Evolutionary conservation across 2,113 vertebrate genomes (phyloP).

Genomic region (Australoheros scitulus): DNA sequence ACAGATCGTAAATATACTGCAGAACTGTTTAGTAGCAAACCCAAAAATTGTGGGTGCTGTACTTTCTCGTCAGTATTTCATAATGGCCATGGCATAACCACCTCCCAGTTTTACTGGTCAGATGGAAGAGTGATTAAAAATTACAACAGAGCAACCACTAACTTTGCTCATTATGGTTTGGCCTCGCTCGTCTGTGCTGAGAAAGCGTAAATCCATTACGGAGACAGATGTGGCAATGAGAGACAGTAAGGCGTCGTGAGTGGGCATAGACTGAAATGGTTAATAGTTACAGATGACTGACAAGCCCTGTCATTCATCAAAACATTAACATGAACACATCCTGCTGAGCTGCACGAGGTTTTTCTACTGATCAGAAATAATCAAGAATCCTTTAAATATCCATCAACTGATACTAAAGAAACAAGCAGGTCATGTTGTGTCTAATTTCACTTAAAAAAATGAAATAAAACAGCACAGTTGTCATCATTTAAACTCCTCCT

Average conservation of each 20-base stretch:
- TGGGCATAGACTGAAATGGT: neutral
- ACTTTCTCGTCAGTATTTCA: constrained; percentile 9
- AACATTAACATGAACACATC: neutral
- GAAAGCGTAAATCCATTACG: neutral
- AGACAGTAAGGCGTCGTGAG: neutral
- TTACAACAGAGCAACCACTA: constrained; percentile 50
- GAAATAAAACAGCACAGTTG: neutral
- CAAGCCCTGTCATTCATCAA: neutral
- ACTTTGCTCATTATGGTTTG: constrained; percentile 51
- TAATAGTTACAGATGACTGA: neutral
- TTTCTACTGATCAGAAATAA: neutral
- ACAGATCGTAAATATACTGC: constrained; percentile 5
- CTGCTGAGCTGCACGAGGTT: neutral
- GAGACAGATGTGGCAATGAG: constrained; percentile 3
- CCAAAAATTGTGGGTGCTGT: neutral
- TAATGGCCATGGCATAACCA: constrained; percentile 26
- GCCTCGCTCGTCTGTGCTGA: neutral
- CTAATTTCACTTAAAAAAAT: neutral
- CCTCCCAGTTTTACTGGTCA: constrained; percentile 14
- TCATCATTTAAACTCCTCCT: constrained; percentile 12
- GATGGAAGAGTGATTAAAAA: constrained; percentile 33
- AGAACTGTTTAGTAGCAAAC: neutral
- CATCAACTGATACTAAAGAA: neutral
- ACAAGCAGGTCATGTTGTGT: neutral
- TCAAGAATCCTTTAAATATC: neutral